phyloP scores from a whole-genome alignment of 2,888 invertebrate genomes.

The Xylota segnis region DNA sequence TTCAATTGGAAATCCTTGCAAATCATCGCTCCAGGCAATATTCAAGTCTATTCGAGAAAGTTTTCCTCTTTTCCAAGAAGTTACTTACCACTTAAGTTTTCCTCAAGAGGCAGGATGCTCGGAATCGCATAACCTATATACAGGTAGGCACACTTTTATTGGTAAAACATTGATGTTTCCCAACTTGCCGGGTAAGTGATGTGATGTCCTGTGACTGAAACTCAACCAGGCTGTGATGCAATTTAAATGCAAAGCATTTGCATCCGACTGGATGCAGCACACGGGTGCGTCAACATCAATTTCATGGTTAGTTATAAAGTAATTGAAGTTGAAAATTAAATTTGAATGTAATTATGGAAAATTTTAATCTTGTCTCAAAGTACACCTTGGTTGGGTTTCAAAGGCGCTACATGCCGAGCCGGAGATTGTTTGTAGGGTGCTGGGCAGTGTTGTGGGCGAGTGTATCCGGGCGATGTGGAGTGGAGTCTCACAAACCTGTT shows the following conservation, averaged over 20 bases:
- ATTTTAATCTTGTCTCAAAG: slow-evolving; percentile 33
- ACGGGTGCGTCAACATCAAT: slow-evolving; percentile 27
- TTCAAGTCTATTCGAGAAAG: too few species aligned
- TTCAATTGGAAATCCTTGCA: too few species aligned
- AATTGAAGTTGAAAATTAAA: slow-evolving; percentile 51
- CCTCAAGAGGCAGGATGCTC: too few species aligned
- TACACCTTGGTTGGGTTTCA: not conserved
- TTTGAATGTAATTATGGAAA: slow-evolving; percentile 37
- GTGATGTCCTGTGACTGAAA: slow-evolving; percentile 14
- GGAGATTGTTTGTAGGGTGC: too few species aligned
- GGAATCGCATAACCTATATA: too few species aligned
- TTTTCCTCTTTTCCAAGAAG: too few species aligned
- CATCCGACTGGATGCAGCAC: not conserved
- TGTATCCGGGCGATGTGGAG: not conserved
- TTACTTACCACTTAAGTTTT: too few species aligned
- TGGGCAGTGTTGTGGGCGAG: too few species aligned
- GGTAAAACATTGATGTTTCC: slow-evolving; percentile 12
- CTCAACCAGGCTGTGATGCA: slow-evolving; percentile 19
- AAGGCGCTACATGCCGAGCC: not conserved
- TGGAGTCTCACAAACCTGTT: slow-evolving; percentile 6
- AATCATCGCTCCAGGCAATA: too few species aligned
- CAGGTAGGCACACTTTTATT: not conserved
- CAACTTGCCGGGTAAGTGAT: slow-evolving; percentile 8
- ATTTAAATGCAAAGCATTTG: slow-evolving; percentile 33
- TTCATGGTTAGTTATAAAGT: slow-evolving; percentile 51